A percentile compares a stretch with the other conserved stretches of the same genome.
These are phyloP conservation scores for Melieria picta DNA, from an alignment of 2,888 invertebrate species.

Conservation along the genomic window DNA sequence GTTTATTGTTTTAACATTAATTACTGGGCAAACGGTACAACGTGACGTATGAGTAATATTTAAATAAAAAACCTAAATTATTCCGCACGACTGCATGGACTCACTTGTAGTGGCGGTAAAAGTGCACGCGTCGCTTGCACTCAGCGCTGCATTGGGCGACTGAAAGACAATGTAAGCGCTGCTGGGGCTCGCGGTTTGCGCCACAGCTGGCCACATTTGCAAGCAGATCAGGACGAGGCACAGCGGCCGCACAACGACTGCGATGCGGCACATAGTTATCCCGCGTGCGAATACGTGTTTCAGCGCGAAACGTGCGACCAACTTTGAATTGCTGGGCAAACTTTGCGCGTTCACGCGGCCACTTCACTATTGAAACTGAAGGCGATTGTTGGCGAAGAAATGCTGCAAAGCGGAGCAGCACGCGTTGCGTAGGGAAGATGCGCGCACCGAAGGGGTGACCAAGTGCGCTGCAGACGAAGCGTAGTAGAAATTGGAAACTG, in stretches of 20 bases:
- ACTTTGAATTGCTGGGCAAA: background rate
- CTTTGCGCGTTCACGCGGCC: slow-evolving; percentile 7
- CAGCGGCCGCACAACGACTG: too few relatives aligned
- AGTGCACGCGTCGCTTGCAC: slow-evolving; percentile 15
- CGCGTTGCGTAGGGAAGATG: background rate
- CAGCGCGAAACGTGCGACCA: slow-evolving; percentile 4
- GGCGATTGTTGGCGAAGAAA: slow-evolving; percentile 3
- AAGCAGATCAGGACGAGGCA: background rate
- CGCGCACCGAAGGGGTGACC: background rate
- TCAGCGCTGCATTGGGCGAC: slow-evolving; percentile 73
- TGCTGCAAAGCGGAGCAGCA: background rate
- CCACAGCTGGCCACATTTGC: slow-evolving; percentile 70
- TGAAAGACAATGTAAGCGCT: slow-evolving; percentile 79
- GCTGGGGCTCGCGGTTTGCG: slow-evolving; percentile 66
- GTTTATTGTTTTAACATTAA: too few relatives aligned
- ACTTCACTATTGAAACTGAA: slow-evolving; percentile 22
- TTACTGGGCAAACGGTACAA: too few relatives aligned
- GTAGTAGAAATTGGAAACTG: background rate
- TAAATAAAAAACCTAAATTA: background rate
- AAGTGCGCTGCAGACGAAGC: background rate
- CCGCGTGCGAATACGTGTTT: background rate
- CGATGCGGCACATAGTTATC: too few relatives aligned
- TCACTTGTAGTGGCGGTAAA: slow-evolving; percentile 17
- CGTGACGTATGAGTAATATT: too few relatives aligned
- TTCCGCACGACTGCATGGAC: background rate